Evolutionary conservation across 2,797 vertebrate genomes (phyloP).

Genomic region (Halcyon chelicuti): DNA sequence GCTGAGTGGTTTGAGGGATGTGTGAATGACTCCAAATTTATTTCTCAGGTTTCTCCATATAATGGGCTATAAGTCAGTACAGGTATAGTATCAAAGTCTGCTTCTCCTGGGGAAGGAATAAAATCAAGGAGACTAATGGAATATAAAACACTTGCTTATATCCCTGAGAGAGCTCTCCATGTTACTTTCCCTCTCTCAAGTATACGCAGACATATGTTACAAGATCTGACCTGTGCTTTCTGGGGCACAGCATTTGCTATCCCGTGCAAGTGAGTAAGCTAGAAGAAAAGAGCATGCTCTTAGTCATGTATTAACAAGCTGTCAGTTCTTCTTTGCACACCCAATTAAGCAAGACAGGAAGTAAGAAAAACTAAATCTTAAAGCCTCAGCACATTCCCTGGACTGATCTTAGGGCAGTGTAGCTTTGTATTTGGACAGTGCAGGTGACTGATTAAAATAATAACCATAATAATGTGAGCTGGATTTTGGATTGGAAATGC

Average conservation of each 20-base stretch:
- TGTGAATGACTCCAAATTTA: background rate
- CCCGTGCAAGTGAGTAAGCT: background rate
- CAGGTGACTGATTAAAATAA: background rate
- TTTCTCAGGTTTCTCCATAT: background rate
- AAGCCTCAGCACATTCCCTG: background rate
- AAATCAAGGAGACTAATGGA: background rate
- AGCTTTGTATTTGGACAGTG: background rate
- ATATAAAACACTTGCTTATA: background rate
- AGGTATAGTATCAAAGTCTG: background rate
- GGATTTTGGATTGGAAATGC: background rate
- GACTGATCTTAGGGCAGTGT: background rate
- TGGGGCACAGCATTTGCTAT: background rate
- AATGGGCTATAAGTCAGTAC: background rate
- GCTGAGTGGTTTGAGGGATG: background rate
- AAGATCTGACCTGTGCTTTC: background rate
- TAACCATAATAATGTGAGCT: background rate
- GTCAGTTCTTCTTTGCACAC: background rate
- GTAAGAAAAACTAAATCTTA: background rate
- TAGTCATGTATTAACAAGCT: background rate
- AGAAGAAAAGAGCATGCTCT: background rate
- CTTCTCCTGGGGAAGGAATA: slow-evolving; percentile 13
- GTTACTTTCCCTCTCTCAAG: background rate
- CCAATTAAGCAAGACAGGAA: background rate
- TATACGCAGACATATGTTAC: background rate
- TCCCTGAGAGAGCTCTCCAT: background rate